These are phyloP conservation scores for Stenchaetothrips biformis DNA, from an alignment of 2,888 invertebrate genomes.

Conservation along the genomic window DNA sequence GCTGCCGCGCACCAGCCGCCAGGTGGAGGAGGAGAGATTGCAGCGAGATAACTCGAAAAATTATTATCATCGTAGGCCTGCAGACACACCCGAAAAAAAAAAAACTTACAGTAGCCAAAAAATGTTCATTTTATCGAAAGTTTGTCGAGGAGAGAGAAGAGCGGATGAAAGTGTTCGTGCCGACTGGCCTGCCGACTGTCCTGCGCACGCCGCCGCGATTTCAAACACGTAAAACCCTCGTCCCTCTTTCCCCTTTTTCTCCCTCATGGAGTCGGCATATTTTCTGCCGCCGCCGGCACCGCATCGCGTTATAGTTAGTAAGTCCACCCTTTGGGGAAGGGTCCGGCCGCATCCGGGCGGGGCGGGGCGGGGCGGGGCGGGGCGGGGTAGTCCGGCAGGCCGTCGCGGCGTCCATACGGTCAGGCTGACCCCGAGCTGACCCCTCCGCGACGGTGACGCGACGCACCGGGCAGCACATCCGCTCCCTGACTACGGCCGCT, in stretches of 20 bases:
- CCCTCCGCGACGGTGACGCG: background rate
- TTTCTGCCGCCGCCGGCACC: background rate
- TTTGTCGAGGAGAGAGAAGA: background rate
- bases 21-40: background rate
- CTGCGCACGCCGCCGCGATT: too few species aligned
- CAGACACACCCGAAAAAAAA: background rate
- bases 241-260: background rate
- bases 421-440: background rate
- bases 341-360: background rate
- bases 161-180: too few species aligned
- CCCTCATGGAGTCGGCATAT: background rate
- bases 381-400: background rate
- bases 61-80: background rate
- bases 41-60: background rate
- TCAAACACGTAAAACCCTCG: too few species aligned
- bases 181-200: too few species aligned
- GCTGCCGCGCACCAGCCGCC: background rate
- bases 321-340: background rate
- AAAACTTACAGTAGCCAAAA: background rate
- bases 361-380: background rate
- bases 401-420: background rate
- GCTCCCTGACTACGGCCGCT: background rate
- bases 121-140: background rate
- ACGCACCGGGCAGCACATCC: background rate
- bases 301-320: slow-evolving; percentile 20